Conservation (phyloP, 1,140 invertebrate species). For the Tyrophagus putrescentiae region DNA sequence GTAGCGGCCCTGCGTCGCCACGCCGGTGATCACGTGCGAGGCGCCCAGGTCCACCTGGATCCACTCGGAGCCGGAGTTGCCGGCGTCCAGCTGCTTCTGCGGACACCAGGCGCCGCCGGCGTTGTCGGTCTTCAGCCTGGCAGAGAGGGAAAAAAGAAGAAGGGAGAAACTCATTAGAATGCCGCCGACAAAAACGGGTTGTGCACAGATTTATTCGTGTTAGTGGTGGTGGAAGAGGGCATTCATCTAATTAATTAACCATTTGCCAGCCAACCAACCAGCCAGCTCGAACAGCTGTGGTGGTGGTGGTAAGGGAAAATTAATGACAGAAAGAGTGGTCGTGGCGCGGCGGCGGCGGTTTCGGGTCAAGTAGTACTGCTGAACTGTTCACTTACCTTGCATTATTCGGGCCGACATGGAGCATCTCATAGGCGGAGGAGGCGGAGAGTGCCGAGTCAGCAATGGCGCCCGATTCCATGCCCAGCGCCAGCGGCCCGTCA, state of each 20-base stretch:
- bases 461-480: slow-evolving; percentile 77
- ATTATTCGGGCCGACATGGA: slow-evolving; percentile 76
- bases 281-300: too few species aligned
- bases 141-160: slow-evolving; percentile 32
- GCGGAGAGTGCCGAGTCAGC: slow-evolving; percentile 67
- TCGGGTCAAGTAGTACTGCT: background rate
- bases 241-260: too few species aligned
- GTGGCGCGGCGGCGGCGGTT: background rate
- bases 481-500: slow-evolving; percentile 41
- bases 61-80: slow-evolving; percentile 51
- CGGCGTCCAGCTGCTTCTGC: slow-evolving; percentile 53
- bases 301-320: slow-evolving; percentile 4
- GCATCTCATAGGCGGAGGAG: slow-evolving; percentile 72
- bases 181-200: too few species aligned
- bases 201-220: too few species aligned
- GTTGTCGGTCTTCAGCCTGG: slow-evolving; percentile 64
- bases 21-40: slow-evolving; percentile 60
- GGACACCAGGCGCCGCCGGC: slow-evolving; percentile 94
- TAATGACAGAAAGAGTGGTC: too few species aligned
- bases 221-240: too few species aligned
- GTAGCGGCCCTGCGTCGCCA: slow-evolving; percentile 76
- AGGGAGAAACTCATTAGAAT: background rate
- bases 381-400: slow-evolving; percentile 51
- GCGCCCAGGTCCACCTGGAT: slow-evolving; percentile 65
- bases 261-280: background rate